Base-by-base conservation (phyloP, 2,797 vertebrate species). In the Paedocypris micromegethes region DNA sequence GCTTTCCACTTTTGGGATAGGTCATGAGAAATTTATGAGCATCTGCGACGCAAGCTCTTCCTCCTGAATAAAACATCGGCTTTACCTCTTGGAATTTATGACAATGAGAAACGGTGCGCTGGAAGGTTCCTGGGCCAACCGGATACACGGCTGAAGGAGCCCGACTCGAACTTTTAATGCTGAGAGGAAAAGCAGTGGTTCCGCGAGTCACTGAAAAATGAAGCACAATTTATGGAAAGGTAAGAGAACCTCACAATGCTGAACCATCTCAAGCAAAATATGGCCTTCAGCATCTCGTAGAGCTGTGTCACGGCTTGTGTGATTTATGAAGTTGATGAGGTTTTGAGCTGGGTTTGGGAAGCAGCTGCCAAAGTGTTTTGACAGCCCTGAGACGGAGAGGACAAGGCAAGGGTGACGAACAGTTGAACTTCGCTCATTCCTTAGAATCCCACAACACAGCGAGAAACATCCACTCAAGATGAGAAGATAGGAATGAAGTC, bases 351-450 rank as follows among this genome's bases (percentile, higher is more conserved):
- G 40, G 44, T 66, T 66, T 45, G 70, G 66, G 67, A 70, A 76
- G 63, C 75, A 76, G 71, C 75, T 76, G 75, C 71, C 56, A 57
- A 65, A 73, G 71, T 48, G 58, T 63, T 76, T 63, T 67, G 71
- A 73, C 67, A 76, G 75, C 59, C 50, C 44, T n/a, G 53, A 63
- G 64, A 67, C 49, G 5, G 64, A 57, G 63, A 40, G 58, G 51
- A 42, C 49, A 23, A 56, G 65, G 49, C 52, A 9, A 7, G 49
- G 58, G 55, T 44, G 38, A 41, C n/a, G 5, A 54, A 9, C 49
- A 57, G 48, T 57, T 61, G 56, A 59, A 58, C 47, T 45, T 65
- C 2, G 4, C n/a, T 8, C 23, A 23, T 23, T 23, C 42, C 49
- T 47, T 23, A 50, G 50, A 63, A 66, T 58, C 64, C 68, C 68